A percentile compares a stretch with the other conserved stretches of the same genome.
Evolutionary conservation across 1,140 invertebrate genomes (phyloP).

Genomic region (Acromyrmex charruanus): DNA sequence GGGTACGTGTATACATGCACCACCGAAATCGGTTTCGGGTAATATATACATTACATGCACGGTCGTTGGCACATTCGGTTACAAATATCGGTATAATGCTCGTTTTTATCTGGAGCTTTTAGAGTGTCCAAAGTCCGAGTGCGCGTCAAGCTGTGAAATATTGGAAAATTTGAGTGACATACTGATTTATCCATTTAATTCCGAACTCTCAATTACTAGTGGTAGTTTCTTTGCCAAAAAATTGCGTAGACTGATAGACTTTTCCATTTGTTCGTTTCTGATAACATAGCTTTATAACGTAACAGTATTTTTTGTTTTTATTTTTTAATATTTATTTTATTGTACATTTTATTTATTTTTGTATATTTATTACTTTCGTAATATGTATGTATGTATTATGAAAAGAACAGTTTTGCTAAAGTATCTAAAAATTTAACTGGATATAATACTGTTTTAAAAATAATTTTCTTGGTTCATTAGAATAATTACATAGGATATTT

Average conservation of each 20-base stretch:
- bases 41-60: constrained; percentile 61
- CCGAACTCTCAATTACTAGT: neutral
- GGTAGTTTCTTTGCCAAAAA: neutral
- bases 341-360: neutral
- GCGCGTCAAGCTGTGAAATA: neutral
- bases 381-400: neutral
- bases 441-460: no score
- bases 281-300: neutral
- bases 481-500: no score
- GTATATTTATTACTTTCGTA: neutral
- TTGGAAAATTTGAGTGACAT: constrained; percentile 5
- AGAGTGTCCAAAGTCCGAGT: neutral
- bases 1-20: constrained; percentile 43
- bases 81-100: constrained; percentile 58
- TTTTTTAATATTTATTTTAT: neutral
- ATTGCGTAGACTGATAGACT: neutral
- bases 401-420: no score
- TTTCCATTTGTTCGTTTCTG: neutral
- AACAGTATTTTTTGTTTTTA: neutral
- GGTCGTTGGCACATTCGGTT: constrained; percentile 32
- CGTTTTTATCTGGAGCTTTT: constrained; percentile 42
- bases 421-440: no score
- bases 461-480: no score
- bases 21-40: constrained; percentile 44
- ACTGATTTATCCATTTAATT: constrained; percentile 27